phyloP scores from a whole-genome alignment of 2,797 vertebrate genomes.

The Jordanella pulchra region DNA sequence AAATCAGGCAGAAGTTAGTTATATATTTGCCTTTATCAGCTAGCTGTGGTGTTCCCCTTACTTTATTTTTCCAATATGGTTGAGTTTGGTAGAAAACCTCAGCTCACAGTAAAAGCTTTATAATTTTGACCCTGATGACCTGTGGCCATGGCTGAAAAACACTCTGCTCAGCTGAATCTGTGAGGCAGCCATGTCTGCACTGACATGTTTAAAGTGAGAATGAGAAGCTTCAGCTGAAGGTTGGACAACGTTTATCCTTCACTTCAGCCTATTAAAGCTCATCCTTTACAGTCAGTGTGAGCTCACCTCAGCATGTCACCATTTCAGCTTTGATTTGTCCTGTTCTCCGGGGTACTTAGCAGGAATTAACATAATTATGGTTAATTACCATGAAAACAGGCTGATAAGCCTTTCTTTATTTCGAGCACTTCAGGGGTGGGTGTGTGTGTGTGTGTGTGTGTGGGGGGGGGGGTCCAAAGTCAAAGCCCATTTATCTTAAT shows the following conservation, averaged over 20 bases:
- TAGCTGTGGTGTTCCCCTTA: neutral
- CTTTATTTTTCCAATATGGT: too few relatives aligned
- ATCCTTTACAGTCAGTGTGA: neutral
- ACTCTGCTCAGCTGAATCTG: neutral
- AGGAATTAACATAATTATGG: conserved; percentile 61
- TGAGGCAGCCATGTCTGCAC: neutral
- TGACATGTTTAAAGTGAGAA: neutral
- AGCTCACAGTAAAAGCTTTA: too few relatives aligned
- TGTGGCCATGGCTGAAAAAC: neutral
- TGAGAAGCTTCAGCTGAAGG: conserved; percentile 4
- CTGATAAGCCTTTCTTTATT: conserved; percentile 32
- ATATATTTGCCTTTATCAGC: neutral
- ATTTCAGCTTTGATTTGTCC: conserved; percentile 17
- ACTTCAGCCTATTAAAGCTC: neutral
- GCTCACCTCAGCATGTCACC: neutral
- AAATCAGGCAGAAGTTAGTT: neutral
- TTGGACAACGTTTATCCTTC: neutral
- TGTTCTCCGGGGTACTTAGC: conserved; percentile 3
- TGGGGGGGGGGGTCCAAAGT: conserved; percentile 27
- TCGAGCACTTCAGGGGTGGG: conserved; percentile 11
- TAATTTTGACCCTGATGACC: too few relatives aligned
- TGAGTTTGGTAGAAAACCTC: neutral
- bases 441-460: too few relatives aligned
- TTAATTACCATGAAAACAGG: conserved; percentile 60
- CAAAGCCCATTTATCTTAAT: conserved; percentile 5